Conservation (phyloP, 2,797 vertebrate species). For the Micromesistius poutassou region DNA sequence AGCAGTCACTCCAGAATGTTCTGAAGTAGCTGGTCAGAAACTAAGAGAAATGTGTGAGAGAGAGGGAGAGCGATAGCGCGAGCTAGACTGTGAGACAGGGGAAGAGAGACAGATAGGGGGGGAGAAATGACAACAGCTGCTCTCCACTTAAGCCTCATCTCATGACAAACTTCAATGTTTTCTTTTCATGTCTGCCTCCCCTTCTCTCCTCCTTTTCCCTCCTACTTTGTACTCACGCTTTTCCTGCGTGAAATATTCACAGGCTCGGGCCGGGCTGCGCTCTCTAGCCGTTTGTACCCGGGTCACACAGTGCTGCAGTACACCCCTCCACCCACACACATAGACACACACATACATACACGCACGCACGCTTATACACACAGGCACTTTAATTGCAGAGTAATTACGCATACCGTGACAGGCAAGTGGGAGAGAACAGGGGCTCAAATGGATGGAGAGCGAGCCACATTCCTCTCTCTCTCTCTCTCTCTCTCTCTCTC, state of each 20-base stretch:
- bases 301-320: background rate
- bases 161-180: slow-evolving; percentile 35
- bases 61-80: background rate
- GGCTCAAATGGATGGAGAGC: slow-evolving; percentile 41
- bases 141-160: slow-evolving; percentile 4
- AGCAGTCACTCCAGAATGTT: background rate
- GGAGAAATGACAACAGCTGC: background rate
- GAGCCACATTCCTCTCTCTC: slow-evolving; percentile 49
- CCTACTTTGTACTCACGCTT: background rate
- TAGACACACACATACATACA: background rate
- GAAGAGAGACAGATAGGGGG: background rate
- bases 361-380: slow-evolving; percentile 32
- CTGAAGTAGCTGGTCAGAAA: too few species aligned
- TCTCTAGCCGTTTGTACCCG: background rate
- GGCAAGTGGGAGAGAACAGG: slow-evolving; percentile 57
- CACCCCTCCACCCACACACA: background rate
- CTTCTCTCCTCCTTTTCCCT: slow-evolving; percentile 16
- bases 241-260: background rate
- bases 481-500: slow-evolving; percentile 16
- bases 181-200: slow-evolving; percentile 27
- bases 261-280: too few species aligned
- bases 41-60: background rate
- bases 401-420: slow-evolving; percentile 67
- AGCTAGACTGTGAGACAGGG: background rate
- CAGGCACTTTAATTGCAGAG: slow-evolving; percentile 65